Evolutionary conservation across 2,113 vertebrate species (phyloP).

Genomic region (Felis catus): DNA sequence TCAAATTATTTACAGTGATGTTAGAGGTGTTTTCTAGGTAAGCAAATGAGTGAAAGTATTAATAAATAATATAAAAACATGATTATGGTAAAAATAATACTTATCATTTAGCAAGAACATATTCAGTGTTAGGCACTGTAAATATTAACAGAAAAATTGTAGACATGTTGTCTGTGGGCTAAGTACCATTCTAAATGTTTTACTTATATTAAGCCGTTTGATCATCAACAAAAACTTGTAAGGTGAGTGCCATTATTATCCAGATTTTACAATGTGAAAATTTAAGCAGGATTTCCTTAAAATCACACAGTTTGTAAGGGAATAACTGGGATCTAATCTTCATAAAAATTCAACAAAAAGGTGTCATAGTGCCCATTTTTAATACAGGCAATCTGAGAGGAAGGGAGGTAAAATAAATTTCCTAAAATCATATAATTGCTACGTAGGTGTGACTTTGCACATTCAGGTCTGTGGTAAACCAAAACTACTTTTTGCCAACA

Average conservation of each 20-base stretch:
- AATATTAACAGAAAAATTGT: not conserved
- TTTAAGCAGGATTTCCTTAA: not conserved
- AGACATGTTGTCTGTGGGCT: not conserved
- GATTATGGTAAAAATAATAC: not conserved
- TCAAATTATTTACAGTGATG: not conserved
- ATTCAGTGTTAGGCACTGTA: not conserved
- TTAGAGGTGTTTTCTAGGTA: not conserved
- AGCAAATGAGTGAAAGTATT: not conserved
- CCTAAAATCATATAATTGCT: not conserved
- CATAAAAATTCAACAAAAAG: not conserved
- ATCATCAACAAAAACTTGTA: not conserved
- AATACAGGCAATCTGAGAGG: not conserved
- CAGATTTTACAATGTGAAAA: not conserved
- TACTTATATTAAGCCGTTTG: not conserved
- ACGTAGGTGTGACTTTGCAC: not conserved
- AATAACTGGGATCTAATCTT: not conserved
- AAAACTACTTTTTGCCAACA: not conserved
- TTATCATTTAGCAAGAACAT: not conserved
- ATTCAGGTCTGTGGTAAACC: not conserved
- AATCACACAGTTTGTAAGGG: not conserved
- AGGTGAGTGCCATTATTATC: not conserved
- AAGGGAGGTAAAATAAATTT: not conserved
- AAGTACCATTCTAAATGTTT: not conserved
- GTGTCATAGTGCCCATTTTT: not conserved
- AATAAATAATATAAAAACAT: not conserved